Evolutionary conservation across 2,888 invertebrate species (phyloP), one percentile per base, ranked within the genome.

Genomic region (Xestoiulus laeticollis): DNA sequence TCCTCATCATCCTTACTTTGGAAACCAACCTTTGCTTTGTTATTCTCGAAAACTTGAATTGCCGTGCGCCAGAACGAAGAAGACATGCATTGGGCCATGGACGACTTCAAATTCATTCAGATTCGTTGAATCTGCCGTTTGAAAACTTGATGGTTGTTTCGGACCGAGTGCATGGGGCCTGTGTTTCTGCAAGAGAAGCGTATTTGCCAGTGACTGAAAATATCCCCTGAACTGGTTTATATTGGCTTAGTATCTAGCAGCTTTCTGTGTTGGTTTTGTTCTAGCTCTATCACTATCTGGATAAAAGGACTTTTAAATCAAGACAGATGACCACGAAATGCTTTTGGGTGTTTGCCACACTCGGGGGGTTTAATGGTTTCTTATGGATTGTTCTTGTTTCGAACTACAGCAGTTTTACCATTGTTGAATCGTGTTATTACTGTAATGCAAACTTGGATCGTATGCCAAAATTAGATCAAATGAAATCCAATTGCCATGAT

Each of bases 241-340:
- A 68, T 68, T 26, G 68, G 26, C 26, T 68, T 26, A 26, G 8
- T 22, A 59, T n/a, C n/a, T 5, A 22, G n/a, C 59, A 22, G n/a
- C 59, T 59, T 16, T n/a, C 12, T 1, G 68, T 10, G 68, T 26
- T n/a, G 16, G 53, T 38, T 38, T 38, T 38, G 6, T 59, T 16
- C n/a, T 59, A 26, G 26, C 6, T 26, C 68, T 68, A 59, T 59
- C 59, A 26, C 8, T 68, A 26, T 68, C 10, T 22, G 26, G 68
- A 22, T 68, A 68, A 68, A 26, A 26, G 22, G 26, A 84, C 22
- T 84, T 22, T 68, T 84, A 84, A 84, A 84, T 84, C 38, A 84
- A 84, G 84, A 84, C 84, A n/a, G 22, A 84, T 84, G 84, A 84
- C 84, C 84, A 84, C 38, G 22, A 84, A 84, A 43, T 84, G 43